These are phyloP conservation scores for Cynocephalus volans DNA, from an alignment of 2,113 vertebrate species.

Conservation along the genomic window DNA sequence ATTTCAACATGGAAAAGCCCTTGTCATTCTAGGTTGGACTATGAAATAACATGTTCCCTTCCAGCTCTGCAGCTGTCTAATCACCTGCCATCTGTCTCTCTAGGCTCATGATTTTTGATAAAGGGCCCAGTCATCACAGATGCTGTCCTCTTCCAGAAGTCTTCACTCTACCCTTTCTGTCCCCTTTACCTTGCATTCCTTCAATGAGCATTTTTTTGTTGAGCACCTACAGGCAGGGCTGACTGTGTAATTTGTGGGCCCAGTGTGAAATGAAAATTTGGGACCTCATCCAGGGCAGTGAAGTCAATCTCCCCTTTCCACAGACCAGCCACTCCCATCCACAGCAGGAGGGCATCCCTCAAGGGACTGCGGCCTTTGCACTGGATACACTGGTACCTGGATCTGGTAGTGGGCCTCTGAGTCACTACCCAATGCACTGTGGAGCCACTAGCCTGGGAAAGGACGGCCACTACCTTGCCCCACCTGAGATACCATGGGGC, in stretches of 20 bases:
- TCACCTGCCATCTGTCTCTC: background rate
- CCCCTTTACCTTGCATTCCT: background rate
- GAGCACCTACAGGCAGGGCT: background rate
- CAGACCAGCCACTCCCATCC: background rate
- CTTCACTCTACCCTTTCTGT: background rate
- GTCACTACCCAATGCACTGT: too few relatives aligned
- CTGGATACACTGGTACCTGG: background rate
- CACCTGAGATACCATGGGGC: background rate
- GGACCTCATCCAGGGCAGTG: background rate
- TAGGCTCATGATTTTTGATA: background rate
- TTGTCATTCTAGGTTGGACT: background rate
- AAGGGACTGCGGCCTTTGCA: background rate
- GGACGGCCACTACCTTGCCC: background rate
- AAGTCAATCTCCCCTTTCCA: background rate
- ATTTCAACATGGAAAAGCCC: slow-evolving; percentile 20
- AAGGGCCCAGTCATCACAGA: background rate
- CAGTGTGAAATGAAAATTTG: background rate
- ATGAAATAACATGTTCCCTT: background rate
- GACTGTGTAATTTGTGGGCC: background rate
- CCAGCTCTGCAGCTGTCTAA: background rate
- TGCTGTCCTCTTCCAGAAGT: background rate
- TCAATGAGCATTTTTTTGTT: background rate
- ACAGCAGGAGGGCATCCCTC: background rate
- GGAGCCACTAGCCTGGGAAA: background rate
- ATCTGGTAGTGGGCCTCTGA: background rate